These are phyloP conservation scores for Mesopsocus fuscifrons DNA, from an alignment of 2,888 invertebrate species.

Conservation along the genomic window DNA sequence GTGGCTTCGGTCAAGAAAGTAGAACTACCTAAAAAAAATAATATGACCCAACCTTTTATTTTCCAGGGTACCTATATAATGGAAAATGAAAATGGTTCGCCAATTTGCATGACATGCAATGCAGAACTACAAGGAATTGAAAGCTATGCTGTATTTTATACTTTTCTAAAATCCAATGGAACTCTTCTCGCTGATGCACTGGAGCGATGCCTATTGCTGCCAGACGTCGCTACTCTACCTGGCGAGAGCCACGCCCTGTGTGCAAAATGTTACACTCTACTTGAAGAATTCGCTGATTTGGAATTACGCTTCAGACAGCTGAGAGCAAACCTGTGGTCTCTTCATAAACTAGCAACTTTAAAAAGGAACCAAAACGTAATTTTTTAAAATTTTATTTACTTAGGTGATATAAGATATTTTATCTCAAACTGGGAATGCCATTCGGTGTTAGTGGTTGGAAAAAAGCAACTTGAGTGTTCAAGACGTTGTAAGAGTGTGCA, in stretches of 20 bases:
- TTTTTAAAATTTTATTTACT: too few species aligned
- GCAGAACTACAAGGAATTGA: neutral
- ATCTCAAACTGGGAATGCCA: too few species aligned
- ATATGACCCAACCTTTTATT: too few species aligned
- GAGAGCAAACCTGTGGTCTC: neutral
- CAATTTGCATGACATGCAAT: neutral
- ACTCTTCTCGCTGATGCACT: conserved; percentile 1
- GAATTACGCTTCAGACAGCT: neutral
- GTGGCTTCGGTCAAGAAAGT: too few species aligned
- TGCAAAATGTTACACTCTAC: neutral
- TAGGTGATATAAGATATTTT: too few species aligned
- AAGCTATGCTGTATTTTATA: neutral
- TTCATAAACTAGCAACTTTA: neutral
- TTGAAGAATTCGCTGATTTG: neutral
- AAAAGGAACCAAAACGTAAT: neutral
- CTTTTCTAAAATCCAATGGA: neutral
- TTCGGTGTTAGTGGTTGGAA: too few species aligned
- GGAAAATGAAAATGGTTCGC: too few species aligned
- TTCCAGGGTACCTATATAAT: too few species aligned
- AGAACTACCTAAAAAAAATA: too few species aligned
- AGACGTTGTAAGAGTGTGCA: neutral
- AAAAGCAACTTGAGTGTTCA: too few species aligned
- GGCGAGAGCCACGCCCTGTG: neutral
- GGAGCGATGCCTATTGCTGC: neutral
- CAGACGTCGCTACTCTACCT: neutral